These are phyloP conservation scores for Drosophila neocordata DNA, from an alignment of 1,140 invertebrate species.

Conservation along the genomic window DNA sequence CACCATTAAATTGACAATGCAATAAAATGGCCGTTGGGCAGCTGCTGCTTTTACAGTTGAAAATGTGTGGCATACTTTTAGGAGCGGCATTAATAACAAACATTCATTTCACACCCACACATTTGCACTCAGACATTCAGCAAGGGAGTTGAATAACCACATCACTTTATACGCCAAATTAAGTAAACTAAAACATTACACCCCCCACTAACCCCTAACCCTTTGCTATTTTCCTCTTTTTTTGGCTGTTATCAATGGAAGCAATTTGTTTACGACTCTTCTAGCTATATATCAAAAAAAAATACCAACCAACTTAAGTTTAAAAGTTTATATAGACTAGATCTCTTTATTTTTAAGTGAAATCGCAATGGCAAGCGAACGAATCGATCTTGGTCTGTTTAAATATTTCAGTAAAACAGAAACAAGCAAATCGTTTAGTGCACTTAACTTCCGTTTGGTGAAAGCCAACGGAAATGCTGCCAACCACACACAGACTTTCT, in stretches of 20 bases:
- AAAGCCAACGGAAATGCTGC: slow-evolving; percentile 66
- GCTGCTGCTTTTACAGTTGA: slow-evolving; percentile 41
- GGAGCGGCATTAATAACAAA: slow-evolving; percentile 57
- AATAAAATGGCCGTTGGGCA: slow-evolving; percentile 71
- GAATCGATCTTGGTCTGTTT: slow-evolving; percentile 35
- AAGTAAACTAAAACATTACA: slow-evolving; percentile 48
- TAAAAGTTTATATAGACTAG: slow-evolving; percentile 30
- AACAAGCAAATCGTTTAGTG: slow-evolving; percentile 80
- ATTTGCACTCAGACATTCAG: neutral
- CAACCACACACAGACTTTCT: slow-evolving; percentile 24
- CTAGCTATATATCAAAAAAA: slow-evolving; percentile 30
- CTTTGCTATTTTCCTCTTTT: neutral
- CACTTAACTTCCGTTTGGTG: slow-evolving; percentile 65
- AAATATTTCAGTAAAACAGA: slow-evolving; percentile 67
- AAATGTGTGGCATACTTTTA: slow-evolving; percentile 49
- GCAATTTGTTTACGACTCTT: slow-evolving; percentile 32
- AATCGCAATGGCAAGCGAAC: slow-evolving; percentile 15
- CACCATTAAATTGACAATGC: slow-evolving; percentile 81
- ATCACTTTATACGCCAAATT: slow-evolving; percentile 59
- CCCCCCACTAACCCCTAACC: neutral
- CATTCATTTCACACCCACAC: slow-evolving; percentile 35
- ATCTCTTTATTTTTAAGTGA: slow-evolving; percentile 75
- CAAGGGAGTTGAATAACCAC: slow-evolving; percentile 20
- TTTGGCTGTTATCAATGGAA: slow-evolving; percentile 15
- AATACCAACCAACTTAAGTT: no score